A percentile compares a stretch with the other conserved stretches of the same genome.
Conservation (phyloP, 1,140 invertebrate genomes). For the Brachionus angularis region DNA sequence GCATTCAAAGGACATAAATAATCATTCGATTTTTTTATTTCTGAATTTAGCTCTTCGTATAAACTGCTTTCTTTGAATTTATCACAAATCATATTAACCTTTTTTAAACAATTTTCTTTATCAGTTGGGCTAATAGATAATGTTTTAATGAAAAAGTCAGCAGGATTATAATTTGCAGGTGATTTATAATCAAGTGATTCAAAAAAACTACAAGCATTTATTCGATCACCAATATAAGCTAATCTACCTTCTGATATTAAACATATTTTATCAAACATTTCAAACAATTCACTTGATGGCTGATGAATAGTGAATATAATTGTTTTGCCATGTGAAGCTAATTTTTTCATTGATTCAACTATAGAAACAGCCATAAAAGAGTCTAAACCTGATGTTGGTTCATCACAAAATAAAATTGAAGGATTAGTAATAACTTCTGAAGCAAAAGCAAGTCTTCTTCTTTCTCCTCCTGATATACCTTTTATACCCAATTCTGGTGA, state of each 20-base stretch:
- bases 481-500: constrained; percentile 66
- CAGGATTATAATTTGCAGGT: constrained; percentile 81
- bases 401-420: constrained; percentile 89
- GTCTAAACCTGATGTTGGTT: constrained; percentile 87
- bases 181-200: constrained; percentile 60
- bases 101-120: constrained; percentile 64
- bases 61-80: background rate
- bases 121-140: constrained; percentile 78
- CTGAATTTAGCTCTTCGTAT: background rate
- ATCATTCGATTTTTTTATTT: background rate
- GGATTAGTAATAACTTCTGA: constrained; percentile 93
- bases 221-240: constrained; percentile 79
- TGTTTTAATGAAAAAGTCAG: constrained; percentile 85
- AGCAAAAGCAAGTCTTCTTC: constrained; percentile 86
- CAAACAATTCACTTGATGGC: constrained; percentile 85
- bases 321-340: constrained; percentile 77
- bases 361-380: constrained; percentile 87
- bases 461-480: constrained; percentile 90
- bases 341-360: constrained; percentile 66
- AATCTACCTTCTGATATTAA: constrained; percentile 85
- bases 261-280: constrained; percentile 80
- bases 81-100: background rate
- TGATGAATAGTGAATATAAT: constrained; percentile 92
- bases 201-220: constrained; percentile 76
- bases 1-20: background rate